Conservation (phyloP, 2,113 vertebrate species). For the Uropsilus gracilis region DNA sequence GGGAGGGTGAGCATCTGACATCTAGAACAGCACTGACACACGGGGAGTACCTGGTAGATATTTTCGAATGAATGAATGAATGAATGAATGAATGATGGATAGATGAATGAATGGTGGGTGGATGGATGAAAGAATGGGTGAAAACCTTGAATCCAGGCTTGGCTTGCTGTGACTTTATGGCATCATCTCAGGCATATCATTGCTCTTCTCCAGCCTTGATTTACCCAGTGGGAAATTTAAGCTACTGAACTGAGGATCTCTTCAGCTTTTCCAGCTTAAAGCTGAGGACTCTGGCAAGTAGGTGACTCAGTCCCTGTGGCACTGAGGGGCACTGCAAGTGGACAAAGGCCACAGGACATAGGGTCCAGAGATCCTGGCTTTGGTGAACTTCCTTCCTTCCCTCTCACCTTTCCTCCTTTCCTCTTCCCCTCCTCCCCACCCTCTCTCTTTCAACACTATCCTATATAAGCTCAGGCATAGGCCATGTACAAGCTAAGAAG, state of each 20-base stretch:
- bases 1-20: background rate
- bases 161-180: background rate
- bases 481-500: background rate
- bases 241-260: background rate
- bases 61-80: background rate
- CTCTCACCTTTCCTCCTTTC: no score
- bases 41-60: no score
- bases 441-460: no score
- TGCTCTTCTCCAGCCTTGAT: background rate
- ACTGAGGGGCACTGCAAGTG: no score
- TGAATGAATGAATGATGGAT: background rate
- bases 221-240: background rate
- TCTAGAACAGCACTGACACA: accelerated
- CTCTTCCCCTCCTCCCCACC: background rate
- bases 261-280: background rate
- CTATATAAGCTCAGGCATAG: background rate
- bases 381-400: accelerated
- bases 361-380: background rate
- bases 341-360: background rate
- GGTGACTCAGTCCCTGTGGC: background rate
- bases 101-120: background rate
- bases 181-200: background rate
- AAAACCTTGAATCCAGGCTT: background rate
- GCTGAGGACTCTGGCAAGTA: background rate
- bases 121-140: background rate